Evolutionary conservation across 2,113 vertebrate species (phyloP).

Genomic region (Rynchops niger): DNA sequence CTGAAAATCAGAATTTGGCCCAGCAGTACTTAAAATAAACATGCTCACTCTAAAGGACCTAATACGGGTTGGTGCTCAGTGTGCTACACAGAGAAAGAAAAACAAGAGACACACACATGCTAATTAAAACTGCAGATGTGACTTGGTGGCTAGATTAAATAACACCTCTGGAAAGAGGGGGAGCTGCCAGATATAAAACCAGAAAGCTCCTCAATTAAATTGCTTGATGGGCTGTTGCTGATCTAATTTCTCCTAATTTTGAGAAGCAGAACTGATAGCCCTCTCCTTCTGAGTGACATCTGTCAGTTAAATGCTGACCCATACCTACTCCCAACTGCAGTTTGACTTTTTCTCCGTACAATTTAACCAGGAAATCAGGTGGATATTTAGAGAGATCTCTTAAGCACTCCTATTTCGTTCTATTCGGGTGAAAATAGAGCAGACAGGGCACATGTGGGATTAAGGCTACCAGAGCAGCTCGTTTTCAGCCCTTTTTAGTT

Average conservation of each 20-base stretch:
- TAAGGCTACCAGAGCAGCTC: not conserved
- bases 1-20: slow-evolving; percentile 41
- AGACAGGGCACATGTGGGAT: not conserved
- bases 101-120: not conserved
- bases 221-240: not conserved
- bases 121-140: slow-evolving; percentile 61
- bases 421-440: not conserved
- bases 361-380: not conserved
- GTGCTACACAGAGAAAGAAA: slow-evolving; percentile 6
- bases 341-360: not conserved
- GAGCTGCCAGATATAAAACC: slow-evolving; percentile 10
- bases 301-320: not conserved
- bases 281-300: not conserved
- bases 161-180: slow-evolving; percentile 41
- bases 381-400: not conserved
- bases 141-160: slow-evolving; percentile 41
- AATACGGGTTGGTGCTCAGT: not conserved
- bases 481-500: not conserved
- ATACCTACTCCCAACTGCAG: not conserved
- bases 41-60: not conserved
- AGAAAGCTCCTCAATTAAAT: slow-evolving; percentile 5
- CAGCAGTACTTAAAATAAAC: not conserved
- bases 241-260: slow-evolving; percentile 23
- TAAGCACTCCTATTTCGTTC: not conserved
- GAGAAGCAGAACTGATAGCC: not conserved